Percentiles rank a stretch among this genome's conserved stretches.
Conservation (phyloP, 2,797 vertebrate genomes). For the Labeo calbasu region DNA sequence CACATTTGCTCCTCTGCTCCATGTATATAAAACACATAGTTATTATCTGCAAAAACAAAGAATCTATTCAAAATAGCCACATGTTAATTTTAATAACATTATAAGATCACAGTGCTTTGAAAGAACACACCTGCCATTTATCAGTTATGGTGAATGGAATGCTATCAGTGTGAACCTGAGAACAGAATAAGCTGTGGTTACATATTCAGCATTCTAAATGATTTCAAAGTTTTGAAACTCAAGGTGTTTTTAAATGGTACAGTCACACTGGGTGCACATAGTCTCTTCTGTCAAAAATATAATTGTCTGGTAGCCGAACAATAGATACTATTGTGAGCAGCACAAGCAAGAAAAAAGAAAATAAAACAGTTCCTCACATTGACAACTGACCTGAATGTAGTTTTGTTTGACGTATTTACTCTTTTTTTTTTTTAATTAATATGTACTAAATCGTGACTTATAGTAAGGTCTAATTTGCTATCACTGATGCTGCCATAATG, state of each 20-base stretch:
- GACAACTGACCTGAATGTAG: not conserved
- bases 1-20: constrained; percentile 53
- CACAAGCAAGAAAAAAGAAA: not conserved
- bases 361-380: not conserved
- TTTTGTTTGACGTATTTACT: not conserved
- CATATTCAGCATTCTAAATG: not conserved
- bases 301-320: not conserved
- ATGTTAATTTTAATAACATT: not conserved
- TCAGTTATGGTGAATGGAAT: not conserved
- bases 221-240: not conserved
- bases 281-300: not conserved
- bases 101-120: not conserved
- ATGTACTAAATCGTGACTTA: not conserved
- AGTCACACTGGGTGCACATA: not conserved
- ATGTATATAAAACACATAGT: constrained; percentile 65
- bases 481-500: not conserved
- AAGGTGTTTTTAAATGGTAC: not conserved
- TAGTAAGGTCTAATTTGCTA: not conserved
- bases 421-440: not conserved
- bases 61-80: not conserved
- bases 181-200: not conserved
- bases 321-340: not conserved
- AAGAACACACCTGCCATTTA: constrained; percentile 35
- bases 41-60: constrained; percentile 38
- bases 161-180: not conserved